Evolutionary conservation across 2,113 vertebrate species (phyloP), one percentile per base, ranked within the genome.

Genomic region (Ceyx margarethae): DNA sequence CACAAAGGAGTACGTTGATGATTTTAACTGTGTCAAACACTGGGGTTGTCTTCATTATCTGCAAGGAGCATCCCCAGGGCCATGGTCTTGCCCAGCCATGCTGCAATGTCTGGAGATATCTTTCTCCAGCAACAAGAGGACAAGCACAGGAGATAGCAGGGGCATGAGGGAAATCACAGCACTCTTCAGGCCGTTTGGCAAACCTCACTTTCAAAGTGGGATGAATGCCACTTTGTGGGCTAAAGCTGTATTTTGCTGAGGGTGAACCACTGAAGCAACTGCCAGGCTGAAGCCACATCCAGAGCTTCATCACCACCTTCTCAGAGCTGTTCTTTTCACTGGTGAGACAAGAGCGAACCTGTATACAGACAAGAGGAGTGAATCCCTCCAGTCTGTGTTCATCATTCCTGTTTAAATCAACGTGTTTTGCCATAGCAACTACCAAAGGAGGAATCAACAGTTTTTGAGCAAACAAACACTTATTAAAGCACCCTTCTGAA

Each of bases 361-460:
- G 33, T 57, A 83, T 51, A 58, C 57, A 53, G 64, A 5, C 69
- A 66, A 1, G 16, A 93, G 81, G 15, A 77, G 56, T 77, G 56
- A 58, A 81, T 45, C 68, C 76, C 46, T 79, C 28, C 58, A 43
- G 28, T 22, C 25, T 31, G 67, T 45, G 50, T 80, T 87, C 81
- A 75, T 89, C 80, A 35, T 62, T 78, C 84, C 81, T 80, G 15
- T 81, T 87, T 67, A 86, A 97, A 90, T 75, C 87, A 74, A 93
- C 65, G 50, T 83, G 77, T 31, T 93, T 90, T 92, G 42, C 85
- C 90, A 95, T 94, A 93, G 95, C 89, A 92, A 94, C 91, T 78
- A 81, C 73, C 73, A 79, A 88, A 77, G 89, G 92, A 87, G 43
- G 53, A 87, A 64, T 50, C 69, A 88, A 84, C 92, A 77, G 67